Percentiles rank a stretch among this genome's conserved stretches.
These are phyloP conservation scores for Pseudachorutes palmiensis DNA, from an alignment of 1,140 invertebrate genomes.

Conservation along the genomic window DNA sequence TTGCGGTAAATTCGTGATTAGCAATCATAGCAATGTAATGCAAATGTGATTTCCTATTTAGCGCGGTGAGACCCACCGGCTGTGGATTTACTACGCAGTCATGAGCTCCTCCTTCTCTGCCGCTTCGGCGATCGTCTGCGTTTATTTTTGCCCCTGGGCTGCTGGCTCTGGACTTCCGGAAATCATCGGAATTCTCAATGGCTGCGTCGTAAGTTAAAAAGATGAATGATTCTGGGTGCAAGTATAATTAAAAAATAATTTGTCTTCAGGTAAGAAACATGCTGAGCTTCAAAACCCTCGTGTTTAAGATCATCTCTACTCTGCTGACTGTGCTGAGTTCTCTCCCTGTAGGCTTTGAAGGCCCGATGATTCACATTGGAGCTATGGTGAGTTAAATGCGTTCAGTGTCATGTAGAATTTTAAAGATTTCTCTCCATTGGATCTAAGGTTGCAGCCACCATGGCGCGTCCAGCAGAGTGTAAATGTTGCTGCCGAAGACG, in stretches of 20 bases:
- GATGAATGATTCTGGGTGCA: neutral
- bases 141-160: slow-evolving; percentile 44
- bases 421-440: neutral
- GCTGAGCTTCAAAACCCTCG: slow-evolving; percentile 43
- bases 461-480: slow-evolving; percentile 16
- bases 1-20: slow-evolving; percentile 20
- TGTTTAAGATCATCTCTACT: slow-evolving; percentile 46
- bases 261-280: slow-evolving; percentile 31
- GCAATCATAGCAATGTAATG: neutral
- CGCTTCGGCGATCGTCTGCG: slow-evolving; percentile 36
- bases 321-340: slow-evolving; percentile 44
- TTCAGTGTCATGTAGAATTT: neutral
- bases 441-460: slow-evolving; percentile 12
- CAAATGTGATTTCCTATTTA: slow-evolving; percentile 3
- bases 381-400: slow-evolving; percentile 24
- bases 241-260: neutral
- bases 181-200: slow-evolving; percentile 46
- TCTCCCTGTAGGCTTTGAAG: slow-evolving; percentile 47
- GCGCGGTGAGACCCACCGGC: slow-evolving; percentile 17
- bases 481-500: neutral
- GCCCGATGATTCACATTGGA: slow-evolving; percentile 42
- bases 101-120: slow-evolving; percentile 23
- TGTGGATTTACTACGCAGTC: slow-evolving; percentile 29
- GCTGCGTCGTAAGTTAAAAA: slow-evolving; percentile 41
- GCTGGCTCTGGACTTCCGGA: slow-evolving; percentile 46